Base-by-base conservation (phyloP, 2,888 invertebrate genomes). In the Chymomyza procnemis region DNA sequence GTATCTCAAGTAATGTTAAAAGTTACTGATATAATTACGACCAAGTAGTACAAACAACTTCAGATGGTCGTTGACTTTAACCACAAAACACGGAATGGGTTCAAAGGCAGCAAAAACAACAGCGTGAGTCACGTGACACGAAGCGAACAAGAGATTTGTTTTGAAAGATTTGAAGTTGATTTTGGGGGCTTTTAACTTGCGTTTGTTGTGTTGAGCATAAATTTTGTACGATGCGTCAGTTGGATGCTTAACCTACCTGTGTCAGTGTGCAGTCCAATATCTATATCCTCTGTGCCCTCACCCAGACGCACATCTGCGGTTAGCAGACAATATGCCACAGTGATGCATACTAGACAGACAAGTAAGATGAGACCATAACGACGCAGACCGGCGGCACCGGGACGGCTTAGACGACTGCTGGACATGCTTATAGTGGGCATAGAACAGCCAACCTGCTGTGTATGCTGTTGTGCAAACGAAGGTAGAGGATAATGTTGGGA, bases 301-400 rank as follows among this genome's bases (percentile, higher is more conserved):
- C 78, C 74, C 61, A 67, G 65, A 68, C n/a, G 22, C 55, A 74
- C 16, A 68, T 56, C 61, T 73, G 79, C 4, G 67, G 16, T 18
- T n/a, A 50, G 50, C 22, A 54, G 54, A 54, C 22, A 54, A 14
- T 54, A 54, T 1, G 14, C 54, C 19, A 54, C 19, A 21, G 16
- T 18, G 18, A 50, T 3, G 50, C 16, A 19, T 6, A 19, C 16
- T 50, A 50, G 50, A n/a, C 34, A 41, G 3, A n/a, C 50, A 16
- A 50, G 19, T 19, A 50, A 50, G 8, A 50, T 16, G 50, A 50
- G 16, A 1, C 9, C 50, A 16, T 18, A 50, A 8, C 16, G 50
- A 50, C 50, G 50, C 18, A 18, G 1, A 1, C 18, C 16, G 50
- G 16, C 16, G 50, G 16, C 6, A 5, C 14, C 50, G 5, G 16